Conservation (phyloP, 1,140 invertebrate genomes). For the Cepaea nemoralis region DNA sequence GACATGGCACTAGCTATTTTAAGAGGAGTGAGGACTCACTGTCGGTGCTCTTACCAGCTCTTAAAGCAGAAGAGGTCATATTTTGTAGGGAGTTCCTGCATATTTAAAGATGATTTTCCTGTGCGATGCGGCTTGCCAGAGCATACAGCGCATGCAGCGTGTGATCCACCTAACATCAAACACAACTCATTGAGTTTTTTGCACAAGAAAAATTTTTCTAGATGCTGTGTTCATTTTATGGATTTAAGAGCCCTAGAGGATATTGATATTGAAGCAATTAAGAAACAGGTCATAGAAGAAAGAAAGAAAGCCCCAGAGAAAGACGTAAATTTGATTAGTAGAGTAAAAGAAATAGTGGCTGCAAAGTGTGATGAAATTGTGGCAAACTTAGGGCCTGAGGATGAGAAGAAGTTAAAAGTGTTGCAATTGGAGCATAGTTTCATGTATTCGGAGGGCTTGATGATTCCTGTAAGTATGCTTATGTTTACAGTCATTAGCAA, state of each 20-base stretch:
- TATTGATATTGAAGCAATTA: conserved; percentile 18
- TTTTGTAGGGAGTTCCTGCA: not conserved
- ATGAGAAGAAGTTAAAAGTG: conserved; percentile 30
- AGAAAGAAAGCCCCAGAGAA: not conserved
- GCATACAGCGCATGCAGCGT: not conserved
- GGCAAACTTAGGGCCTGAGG: conserved; percentile 18
- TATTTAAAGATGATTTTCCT: not conserved
- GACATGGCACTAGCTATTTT: not conserved
- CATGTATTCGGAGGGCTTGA: conserved; percentile 25
- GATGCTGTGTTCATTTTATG: not conserved
- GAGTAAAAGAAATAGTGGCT: conserved; percentile 20
- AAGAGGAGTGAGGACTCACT: not conserved
- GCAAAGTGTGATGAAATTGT: conserved; percentile 16
- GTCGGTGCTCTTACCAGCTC: not conserved
- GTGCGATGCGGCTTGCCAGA: not conserved
- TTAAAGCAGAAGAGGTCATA: not conserved
- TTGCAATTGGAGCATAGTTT: conserved; percentile 35
- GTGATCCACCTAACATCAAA: not conserved
- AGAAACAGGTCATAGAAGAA: not conserved
- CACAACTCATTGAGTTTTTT: not conserved
- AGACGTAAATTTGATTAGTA: not conserved
- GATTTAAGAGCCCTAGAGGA: not conserved
- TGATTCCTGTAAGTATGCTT: conserved; percentile 20
- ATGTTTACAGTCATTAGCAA: too few relatives aligned
- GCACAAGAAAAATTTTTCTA: not conserved